Conservation (phyloP, 2,888 invertebrate species). For the Amphipoea lucens region DNA sequence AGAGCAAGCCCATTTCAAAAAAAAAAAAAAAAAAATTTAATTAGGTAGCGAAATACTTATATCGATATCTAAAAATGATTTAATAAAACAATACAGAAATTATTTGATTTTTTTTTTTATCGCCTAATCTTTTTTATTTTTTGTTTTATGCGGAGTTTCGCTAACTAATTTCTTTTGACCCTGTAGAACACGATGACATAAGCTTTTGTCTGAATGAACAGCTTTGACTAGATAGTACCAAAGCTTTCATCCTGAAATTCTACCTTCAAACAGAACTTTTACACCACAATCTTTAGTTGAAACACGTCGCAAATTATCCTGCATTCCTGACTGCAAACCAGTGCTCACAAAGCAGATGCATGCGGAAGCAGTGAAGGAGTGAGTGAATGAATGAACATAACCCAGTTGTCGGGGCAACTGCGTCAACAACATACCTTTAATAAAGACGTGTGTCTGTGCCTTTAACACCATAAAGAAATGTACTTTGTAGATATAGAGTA, state of each 20-base stretch:
- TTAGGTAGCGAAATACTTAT: too few relatives aligned
- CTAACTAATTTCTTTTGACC: too few relatives aligned
- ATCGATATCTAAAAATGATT: too few relatives aligned
- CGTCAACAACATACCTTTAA: conserved; percentile 72
- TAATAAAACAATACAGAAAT: too few relatives aligned
- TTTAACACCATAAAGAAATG: conserved; percentile 37
- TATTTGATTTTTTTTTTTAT: too few relatives aligned
- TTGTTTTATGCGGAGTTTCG: too few relatives aligned
- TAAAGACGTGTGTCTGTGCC: conserved; percentile 68
- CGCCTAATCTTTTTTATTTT: too few relatives aligned
- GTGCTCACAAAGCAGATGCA: conserved; percentile 47
- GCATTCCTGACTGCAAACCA: conserved; percentile 40
- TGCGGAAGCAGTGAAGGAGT: conserved; percentile 55
- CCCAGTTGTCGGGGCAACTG: conserved; percentile 71
- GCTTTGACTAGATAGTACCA: not conserved
- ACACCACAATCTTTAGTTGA: conserved; percentile 17
- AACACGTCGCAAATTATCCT: conserved; percentile 30
- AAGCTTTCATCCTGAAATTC: conserved; percentile 20
- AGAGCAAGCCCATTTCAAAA: too few relatives aligned
- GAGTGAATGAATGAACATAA: conserved; percentile 65
- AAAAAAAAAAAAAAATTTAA: too few relatives aligned
- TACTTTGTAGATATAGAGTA: conserved; percentile 55
- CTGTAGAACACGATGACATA: not conserved
- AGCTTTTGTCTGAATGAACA: not conserved
- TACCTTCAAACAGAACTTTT: conserved; percentile 2